Evolutionary conservation across 1,140 invertebrate species (phyloP).

Genomic region (Pogonognathellus flavescens): DNA sequence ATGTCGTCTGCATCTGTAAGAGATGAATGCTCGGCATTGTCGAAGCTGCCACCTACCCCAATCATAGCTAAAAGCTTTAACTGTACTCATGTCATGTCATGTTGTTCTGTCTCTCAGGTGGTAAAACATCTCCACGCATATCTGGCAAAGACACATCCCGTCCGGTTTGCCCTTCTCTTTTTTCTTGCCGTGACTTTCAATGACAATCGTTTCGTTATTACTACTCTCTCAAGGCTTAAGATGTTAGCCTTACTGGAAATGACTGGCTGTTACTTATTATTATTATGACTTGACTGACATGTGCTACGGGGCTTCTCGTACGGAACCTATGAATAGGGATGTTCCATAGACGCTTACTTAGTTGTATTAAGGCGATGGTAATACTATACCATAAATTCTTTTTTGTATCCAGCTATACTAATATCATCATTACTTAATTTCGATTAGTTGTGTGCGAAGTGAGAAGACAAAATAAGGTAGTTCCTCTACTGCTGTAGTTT

Average conservation of each 20-base stretch:
- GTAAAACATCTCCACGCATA: not conserved
- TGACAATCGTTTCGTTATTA: not conserved
- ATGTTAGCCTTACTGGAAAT: not conserved
- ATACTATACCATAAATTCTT: too few species aligned
- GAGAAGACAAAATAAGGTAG: too few species aligned
- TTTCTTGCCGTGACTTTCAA: not conserved
- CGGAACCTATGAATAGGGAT: too few species aligned
- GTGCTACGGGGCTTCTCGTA: too few species aligned
- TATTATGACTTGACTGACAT: not conserved
- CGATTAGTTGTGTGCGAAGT: too few species aligned
- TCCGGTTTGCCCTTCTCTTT: not conserved
- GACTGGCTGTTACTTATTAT: not conserved
- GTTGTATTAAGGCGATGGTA: too few species aligned
- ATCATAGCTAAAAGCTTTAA: constrained; percentile 1
- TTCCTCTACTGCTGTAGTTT: too few species aligned
- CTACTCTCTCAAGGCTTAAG: not conserved
- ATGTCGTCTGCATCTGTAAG: not conserved
- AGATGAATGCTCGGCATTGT: not conserved
- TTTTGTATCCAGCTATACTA: too few species aligned
- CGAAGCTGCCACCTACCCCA: not conserved
- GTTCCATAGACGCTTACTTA: too few species aligned
- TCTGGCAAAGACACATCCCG: not conserved
- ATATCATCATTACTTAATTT: too few species aligned
- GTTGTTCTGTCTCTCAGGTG: not conserved
- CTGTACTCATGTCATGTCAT: not conserved